A percentile compares a stretch with the other conserved stretches of the same genome.
Evolutionary conservation across 2,797 vertebrate genomes (phyloP).

Genomic region (Acanthurus leucopareius): DNA sequence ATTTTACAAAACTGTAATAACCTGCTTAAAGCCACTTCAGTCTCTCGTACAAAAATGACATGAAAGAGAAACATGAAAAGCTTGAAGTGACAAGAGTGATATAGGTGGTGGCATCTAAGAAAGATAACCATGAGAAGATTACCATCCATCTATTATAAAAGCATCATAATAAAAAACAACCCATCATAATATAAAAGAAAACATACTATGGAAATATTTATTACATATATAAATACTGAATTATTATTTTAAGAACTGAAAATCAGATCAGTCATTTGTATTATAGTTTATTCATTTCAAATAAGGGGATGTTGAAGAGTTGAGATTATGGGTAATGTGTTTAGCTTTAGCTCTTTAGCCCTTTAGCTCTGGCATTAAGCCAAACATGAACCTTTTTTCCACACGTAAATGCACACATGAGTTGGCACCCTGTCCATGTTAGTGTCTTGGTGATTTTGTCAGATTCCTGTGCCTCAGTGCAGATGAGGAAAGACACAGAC

Average conservation of each 20-base stretch:
- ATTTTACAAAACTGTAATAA: background rate
- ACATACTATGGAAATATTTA: too few relatives aligned
- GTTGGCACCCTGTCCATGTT: slow-evolving; percentile 30
- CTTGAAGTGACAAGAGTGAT: background rate
- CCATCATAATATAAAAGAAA: too few relatives aligned
- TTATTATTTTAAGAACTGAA: too few relatives aligned
- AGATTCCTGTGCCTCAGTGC: slow-evolving; percentile 38
- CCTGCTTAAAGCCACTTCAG: background rate
- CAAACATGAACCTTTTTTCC: slow-evolving; percentile 11
- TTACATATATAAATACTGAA: too few relatives aligned
- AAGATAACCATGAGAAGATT: background rate
- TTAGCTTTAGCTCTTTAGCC: slow-evolving; percentile 16
- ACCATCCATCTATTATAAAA: background rate
- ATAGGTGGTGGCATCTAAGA: too few relatives aligned
- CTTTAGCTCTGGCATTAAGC: slow-evolving; percentile 17
- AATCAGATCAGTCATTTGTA: too few relatives aligned
- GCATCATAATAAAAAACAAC: background rate
- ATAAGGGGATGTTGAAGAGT: too few relatives aligned
- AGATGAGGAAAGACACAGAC: slow-evolving; percentile 31
- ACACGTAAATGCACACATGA: background rate
- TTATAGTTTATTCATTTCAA: too few relatives aligned
- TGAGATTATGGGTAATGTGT: background rate
- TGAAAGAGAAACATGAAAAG: background rate
- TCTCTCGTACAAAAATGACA: background rate
- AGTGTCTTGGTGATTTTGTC: slow-evolving; percentile 42